Base-by-base conservation (phyloP, 2,888 invertebrate genomes). In the Scotopteryx bipunctaria region DNA sequence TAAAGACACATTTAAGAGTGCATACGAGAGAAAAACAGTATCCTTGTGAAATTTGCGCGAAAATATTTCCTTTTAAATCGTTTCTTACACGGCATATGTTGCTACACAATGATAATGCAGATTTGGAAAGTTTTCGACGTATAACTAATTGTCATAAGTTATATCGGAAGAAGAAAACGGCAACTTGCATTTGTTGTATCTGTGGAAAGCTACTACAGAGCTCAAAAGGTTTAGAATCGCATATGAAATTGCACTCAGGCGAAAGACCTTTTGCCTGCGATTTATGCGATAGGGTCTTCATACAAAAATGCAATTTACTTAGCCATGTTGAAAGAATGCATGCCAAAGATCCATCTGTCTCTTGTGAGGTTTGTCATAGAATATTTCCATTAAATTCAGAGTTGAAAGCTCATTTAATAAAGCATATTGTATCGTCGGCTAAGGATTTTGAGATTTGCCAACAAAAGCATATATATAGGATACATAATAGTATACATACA, bases 261-360 rank as follows among this genome's bases (percentile, higher is more conserved):
- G 36, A 37, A 0, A 14, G 8, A 6, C 46, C 46, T 0, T 21
- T 21, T 21, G 4, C 41, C 0, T 52, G 52, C 9, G 52, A 52
- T 2, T 9, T 25, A 6, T 52, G 52, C 25, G 1, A 19, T 1
- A 16, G 32, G 6, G 32, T n/a, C 3, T 52, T 52, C 16, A 42
- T 16, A 3, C 52, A 52, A 11, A 52, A 46, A 21, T 46, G 32
- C 8, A 52, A 52, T 19, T 32, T 52, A n/a, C 32, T 42, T 2
- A 42, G 37, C 0, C 52, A 52, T 15, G 15, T 52, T 1, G 52
- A 52, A 11, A 42, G 52, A 27, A 19, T 46, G 2, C 52, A 52
- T 3, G 11, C 11, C 0, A 31, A 36, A 5, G 46, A 52, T 13
- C 35, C 36, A 2, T n/a, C 23, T 0, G 42, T 52, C 11, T 16